Evolutionary conservation across 2,113 vertebrate species (phyloP).

Genomic region (Sander vitreus): DNA sequence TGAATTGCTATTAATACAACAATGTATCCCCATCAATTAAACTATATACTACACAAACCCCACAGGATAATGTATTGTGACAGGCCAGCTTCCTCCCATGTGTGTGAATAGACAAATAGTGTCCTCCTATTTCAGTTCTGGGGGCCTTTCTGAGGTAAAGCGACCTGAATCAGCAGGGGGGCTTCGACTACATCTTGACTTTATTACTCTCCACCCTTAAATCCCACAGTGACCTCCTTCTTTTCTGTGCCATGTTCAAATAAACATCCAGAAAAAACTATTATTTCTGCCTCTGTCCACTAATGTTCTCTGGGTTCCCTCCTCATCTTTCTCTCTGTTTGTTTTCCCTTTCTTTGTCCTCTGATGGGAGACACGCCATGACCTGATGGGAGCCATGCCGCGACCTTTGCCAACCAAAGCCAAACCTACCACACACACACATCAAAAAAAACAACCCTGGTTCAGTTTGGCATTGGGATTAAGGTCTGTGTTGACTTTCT

Average conservation of each 20-base stretch:
- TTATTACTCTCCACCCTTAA: slow-evolving; percentile 73
- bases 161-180: slow-evolving; percentile 66
- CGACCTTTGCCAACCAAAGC: slow-evolving; percentile 39
- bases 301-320: slow-evolving; percentile 65
- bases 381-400: slow-evolving; percentile 53
- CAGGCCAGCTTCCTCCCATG: slow-evolving; percentile 32
- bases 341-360: slow-evolving; percentile 69
- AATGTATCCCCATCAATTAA: slow-evolving; percentile 27
- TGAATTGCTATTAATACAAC: slow-evolving; percentile 15
- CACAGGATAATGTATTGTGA: slow-evolving; percentile 21
- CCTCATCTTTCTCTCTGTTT: slow-evolving; percentile 71
- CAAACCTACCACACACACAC: slow-evolving; percentile 19
- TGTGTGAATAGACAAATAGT: slow-evolving; percentile 53
- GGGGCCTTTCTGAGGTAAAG: slow-evolving; percentile 53
- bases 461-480: slow-evolving; percentile 42
- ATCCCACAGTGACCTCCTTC: slow-evolving; percentile 74
- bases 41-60: neutral
- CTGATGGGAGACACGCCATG: slow-evolving; percentile 61
- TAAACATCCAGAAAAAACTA: slow-evolving; percentile 79
- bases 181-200: slow-evolving; percentile 79
- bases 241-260: slow-evolving; percentile 76
- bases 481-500: slow-evolving; percentile 57
- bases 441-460: neutral
- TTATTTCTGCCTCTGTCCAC: slow-evolving; percentile 70
- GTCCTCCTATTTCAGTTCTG: slow-evolving; percentile 62